Base-by-base conservation (phyloP, 2,888 invertebrate genomes). In the Pteria penguin region DNA sequence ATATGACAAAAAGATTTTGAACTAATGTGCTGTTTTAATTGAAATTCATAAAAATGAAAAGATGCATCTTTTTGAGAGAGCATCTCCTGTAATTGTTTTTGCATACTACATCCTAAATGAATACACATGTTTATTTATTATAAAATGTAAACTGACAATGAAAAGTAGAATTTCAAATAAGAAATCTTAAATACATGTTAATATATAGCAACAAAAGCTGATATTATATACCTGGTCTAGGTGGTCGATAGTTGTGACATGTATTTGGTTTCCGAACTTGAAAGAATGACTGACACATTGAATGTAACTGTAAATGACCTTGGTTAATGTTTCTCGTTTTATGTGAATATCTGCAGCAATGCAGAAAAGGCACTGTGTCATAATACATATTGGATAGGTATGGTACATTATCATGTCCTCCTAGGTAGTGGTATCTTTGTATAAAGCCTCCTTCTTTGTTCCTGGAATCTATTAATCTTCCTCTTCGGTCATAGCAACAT, bases 341-440 rank as follows among this genome's bases (percentile, higher is more conserved):
- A 4, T 27, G 58, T n/a, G 69, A 27, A 36, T 36, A 70, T n/a
- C 60, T 11, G 33, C 72, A 72, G 27, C 72, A 72, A 24, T 72
- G 57, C 4, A 54, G 33, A 24, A 52, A 65, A 0, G 72, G 72
- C 2, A 72, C 36, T 14, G 65, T 26, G 57, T 72, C 72, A 33
- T 27, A 36, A 14, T 55, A 54, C 36, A 72, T 65, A 29, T 72
- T 72, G n/a, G 72, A 36, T 18, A 72, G n/a, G 29, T 33, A 72
- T 18, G 72, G 72, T 11, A 57, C n/a, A 26, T 57, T 33, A 26
- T 29, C 36, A n/a, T n/a, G 31, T 18, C 26, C 57, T 27, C 72
- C 72, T 26, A n/a, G n/a, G 26, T 65, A 72, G 55, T 72, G 72
- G 22, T 57, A 72, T 32, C 72, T 31, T 31, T 72, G 52, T 26